Conservation (phyloP, 1,140 invertebrate species). For the Homalodisca vitripennis region DNA sequence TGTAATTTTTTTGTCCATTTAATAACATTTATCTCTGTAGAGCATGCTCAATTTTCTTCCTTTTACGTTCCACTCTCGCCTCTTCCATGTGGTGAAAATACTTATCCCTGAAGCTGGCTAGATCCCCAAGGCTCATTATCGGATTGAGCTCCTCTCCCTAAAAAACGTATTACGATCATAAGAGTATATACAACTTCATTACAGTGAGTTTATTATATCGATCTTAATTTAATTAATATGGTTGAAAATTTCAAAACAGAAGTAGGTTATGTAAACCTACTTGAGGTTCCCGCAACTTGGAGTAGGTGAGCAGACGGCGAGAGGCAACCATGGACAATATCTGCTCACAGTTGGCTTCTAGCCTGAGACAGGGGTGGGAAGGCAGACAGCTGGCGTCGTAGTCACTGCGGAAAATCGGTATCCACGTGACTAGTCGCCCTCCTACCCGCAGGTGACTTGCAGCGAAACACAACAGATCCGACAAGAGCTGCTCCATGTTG, state of each 20-base stretch:
- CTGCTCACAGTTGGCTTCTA: constrained; percentile 87
- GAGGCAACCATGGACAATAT: constrained; percentile 73
- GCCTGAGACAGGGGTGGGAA: constrained; percentile 69
- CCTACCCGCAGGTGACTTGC: constrained; percentile 70
- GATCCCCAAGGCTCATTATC: not conserved
- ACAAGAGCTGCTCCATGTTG: constrained; percentile 73
- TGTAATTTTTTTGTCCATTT: too few species aligned
- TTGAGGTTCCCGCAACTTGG: constrained; percentile 67
- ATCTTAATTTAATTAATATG: too few species aligned
- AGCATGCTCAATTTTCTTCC: constrained; percentile 25
- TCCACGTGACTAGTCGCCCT: constrained; percentile 87
- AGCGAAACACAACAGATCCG: constrained; percentile 81
- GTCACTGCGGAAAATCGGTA: constrained; percentile 78
- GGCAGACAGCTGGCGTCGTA: constrained; percentile 76
- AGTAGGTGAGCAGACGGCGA: constrained; percentile 80
- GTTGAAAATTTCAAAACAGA: too few species aligned
- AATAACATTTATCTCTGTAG: too few species aligned
- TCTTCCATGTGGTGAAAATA: constrained; percentile 38
- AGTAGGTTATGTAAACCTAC: too few species aligned
- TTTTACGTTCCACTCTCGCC: constrained; percentile 5
- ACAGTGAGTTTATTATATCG: too few species aligned
- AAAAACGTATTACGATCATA: too few species aligned
- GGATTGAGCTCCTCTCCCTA: not conserved
- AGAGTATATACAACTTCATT: too few species aligned
- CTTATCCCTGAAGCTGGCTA: constrained; percentile 37